phyloP scores from a whole-genome alignment of 2,113 vertebrate species.

The Caranx melampygus region DNA sequence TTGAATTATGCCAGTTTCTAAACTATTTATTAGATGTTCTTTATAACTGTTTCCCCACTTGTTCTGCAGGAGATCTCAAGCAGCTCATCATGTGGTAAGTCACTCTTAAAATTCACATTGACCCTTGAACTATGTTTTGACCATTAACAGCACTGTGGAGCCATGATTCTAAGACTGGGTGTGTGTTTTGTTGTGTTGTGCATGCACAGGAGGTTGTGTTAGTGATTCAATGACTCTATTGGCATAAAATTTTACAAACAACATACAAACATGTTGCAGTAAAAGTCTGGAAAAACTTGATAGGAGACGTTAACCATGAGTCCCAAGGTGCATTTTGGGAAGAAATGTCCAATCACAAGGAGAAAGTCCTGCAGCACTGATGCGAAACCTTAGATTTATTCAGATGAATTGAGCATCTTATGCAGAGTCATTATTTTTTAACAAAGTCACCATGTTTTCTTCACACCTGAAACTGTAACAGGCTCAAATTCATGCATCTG shows the following conservation, averaged over 20 bases:
- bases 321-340: too few relatives aligned
- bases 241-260: too few relatives aligned
- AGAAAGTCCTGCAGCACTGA: background rate
- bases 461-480: too few relatives aligned
- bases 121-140: background rate
- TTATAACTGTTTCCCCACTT: conserved; percentile 7
- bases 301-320: too few relatives aligned
- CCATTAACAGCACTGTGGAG: background rate
- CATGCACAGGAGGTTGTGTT: too few relatives aligned
- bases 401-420: too few relatives aligned
- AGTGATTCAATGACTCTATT: too few relatives aligned
- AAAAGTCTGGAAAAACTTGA: background rate
- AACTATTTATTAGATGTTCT: background rate
- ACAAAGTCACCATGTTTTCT: too few relatives aligned
- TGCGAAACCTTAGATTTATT: background rate
- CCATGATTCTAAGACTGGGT: background rate
- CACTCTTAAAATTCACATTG: background rate
- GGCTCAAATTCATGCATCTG: background rate
- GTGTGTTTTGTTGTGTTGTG: background rate
- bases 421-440: too few relatives aligned
- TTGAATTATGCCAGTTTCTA: too few relatives aligned
- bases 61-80: conserved; percentile 84
- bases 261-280: too few relatives aligned
- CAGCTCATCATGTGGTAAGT: conserved; percentile 88
- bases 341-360: too few relatives aligned